Percentiles rank a stretch among this genome's conserved stretches.
Conservation (phyloP, 2,888 invertebrate genomes). For the Acanthosepion lycidas region DNA sequence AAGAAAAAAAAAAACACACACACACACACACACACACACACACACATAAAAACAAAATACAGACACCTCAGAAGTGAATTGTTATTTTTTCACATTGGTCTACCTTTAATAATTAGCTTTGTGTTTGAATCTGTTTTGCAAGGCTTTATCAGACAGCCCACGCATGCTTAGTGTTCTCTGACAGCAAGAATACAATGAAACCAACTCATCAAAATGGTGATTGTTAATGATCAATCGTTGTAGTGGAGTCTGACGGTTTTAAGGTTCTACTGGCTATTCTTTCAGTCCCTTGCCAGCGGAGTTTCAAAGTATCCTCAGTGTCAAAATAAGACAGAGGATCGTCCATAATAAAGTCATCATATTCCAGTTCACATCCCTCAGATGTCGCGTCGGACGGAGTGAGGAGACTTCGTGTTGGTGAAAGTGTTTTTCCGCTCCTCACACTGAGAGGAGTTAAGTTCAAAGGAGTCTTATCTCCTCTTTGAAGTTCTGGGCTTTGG, state of each 20-base stretch:
- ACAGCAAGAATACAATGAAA: background rate
- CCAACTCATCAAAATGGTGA: background rate
- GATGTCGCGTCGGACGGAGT: constrained; percentile 63
- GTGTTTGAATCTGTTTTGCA: background rate
- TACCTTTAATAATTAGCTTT: constrained; percentile 18
- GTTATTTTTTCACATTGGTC: background rate
- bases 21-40: too few species aligned
- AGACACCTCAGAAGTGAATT: too few species aligned
- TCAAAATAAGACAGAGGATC: constrained; percentile 70
- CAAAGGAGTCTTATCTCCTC: constrained; percentile 58
- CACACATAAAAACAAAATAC: too few species aligned
- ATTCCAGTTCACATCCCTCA: constrained; percentile 65
- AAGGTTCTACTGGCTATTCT: constrained; percentile 57
- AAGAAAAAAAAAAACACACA: too few species aligned
- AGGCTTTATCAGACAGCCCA: background rate
- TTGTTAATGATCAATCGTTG: constrained; percentile 8
- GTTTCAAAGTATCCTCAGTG: constrained; percentile 63
- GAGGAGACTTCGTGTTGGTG: constrained; percentile 65
- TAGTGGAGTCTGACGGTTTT: constrained; percentile 40
- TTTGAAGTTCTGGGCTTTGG: constrained; percentile 66
- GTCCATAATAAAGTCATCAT: constrained; percentile 70
- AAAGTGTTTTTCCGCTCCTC: constrained; percentile 60
- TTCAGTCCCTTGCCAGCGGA: constrained; percentile 67
- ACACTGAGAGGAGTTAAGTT: constrained; percentile 56
- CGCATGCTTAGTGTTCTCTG: background rate